Conservation (phyloP, 2,113 vertebrate species). For the Mus pahari region DNA sequence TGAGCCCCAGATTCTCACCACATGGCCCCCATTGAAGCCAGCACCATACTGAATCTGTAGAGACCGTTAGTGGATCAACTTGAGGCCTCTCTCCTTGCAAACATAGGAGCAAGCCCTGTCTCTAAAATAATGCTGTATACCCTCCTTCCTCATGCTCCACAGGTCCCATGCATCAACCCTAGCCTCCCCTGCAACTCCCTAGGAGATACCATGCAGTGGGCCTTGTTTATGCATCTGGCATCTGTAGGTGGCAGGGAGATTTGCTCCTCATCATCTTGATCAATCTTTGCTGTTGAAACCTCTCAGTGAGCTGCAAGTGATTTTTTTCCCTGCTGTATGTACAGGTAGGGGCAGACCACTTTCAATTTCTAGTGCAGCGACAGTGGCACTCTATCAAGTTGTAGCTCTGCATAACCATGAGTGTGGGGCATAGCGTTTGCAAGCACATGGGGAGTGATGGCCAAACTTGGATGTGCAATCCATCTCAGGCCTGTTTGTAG, state of each 20-base stretch:
- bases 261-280: slow-evolving; percentile 82
- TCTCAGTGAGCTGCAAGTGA: slow-evolving; percentile 84
- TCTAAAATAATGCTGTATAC: neutral
- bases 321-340: slow-evolving; percentile 81
- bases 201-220: fast-evolving
- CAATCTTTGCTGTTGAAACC: slow-evolving; percentile 84
- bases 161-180: no score
- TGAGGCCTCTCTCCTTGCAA: neutral
- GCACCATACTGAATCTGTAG: neutral
- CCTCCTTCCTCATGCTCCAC: neutral
- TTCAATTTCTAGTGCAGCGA: slow-evolving; percentile 83
- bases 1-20: neutral
- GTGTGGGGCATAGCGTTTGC: neutral
- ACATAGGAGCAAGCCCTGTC: neutral
- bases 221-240: slow-evolving; percentile 63
- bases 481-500: slow-evolving; percentile 53
- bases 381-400: slow-evolving; percentile 73
- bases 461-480: slow-evolving; percentile 18
- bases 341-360: slow-evolving; percentile 82
- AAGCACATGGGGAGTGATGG: neutral
- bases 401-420: slow-evolving; percentile 76
- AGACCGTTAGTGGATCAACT: neutral
- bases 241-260: slow-evolving; percentile 66
- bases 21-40: neutral
- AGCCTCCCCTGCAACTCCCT: no score